Evolutionary conservation across 2,888 invertebrate genomes (phyloP), one percentile per base, ranked within the genome.

Genomic region (Polydrusus tereticollis): DNA sequence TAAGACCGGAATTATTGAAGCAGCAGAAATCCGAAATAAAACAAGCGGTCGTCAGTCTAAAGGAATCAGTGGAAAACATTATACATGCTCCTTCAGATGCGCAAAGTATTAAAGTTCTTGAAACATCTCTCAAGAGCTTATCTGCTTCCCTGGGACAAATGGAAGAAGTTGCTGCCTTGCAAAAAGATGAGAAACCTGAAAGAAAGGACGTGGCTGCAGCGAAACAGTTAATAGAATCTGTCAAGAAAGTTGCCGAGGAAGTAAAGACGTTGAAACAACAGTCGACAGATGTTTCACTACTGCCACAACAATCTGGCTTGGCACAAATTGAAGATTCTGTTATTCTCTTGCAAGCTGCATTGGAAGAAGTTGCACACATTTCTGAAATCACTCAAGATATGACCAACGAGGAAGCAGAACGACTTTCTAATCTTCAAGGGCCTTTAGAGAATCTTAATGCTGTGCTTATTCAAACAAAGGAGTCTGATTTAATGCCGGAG

Each of bases 231-330:
- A 23, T 33, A 10, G 68, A 72, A 64, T 23, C 62, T 38, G 29
- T 76, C 0, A n/a, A 57, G 20, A 14, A 73, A 6, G 18, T 75
- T 16, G 16, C 68, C 43, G 21, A 67, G 38, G 73, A 76, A 38
- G 66, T 77, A 26, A 59, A 65, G 41, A 18, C 66, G 21, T 38
- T 77, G 14, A 60, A 66, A 59, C 10, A 41, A 12, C 67, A 75
- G 38, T 47, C 47, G 7, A 23, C 65, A 57, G 62, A 69, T 18
- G 29, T 73, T 7, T 12, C 21, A 14, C n/a, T 57, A 14, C 16
- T 26, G n/a, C 69, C 78, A 1, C 77, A 79, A 68, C 68, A 78
- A 62, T 80, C 77, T 10, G 45, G 78, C 14, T 18, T 78, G 21
- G 71, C 74, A 23, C 50, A 79, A 47, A 33, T 75, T 14, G 76